Evolutionary conservation across 1,140 invertebrate species (phyloP).

Genomic region (Anoplophora glabripennis): DNA sequence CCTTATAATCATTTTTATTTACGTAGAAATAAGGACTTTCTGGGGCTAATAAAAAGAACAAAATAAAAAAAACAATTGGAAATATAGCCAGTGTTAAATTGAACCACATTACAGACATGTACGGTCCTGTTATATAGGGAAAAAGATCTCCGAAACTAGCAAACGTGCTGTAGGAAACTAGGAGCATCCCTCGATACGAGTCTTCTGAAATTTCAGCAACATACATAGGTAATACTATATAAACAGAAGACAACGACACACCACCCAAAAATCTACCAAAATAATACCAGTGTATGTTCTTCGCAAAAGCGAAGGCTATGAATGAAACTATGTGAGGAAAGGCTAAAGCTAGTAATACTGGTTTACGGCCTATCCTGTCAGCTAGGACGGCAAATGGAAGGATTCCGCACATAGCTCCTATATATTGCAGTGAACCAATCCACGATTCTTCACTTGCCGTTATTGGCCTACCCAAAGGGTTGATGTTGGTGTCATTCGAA

Average conservation of each 20-base stretch:
- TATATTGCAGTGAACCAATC: conserved; percentile 74
- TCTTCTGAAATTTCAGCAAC: conserved; percentile 52
- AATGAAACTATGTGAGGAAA: conserved; percentile 48
- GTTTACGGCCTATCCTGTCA: conserved; percentile 58
- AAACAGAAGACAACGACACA: conserved; percentile 48
- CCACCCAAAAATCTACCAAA: conserved; percentile 49
- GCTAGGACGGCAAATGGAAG: conserved; percentile 60
- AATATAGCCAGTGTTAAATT: conserved; percentile 52
- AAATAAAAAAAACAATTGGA: conserved; percentile 53
- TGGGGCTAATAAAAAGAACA: conserved; percentile 54
- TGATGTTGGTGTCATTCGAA: conserved; percentile 27
- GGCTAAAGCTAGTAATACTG: conserved; percentile 43
- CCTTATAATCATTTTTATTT: conserved; percentile 58
- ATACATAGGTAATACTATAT: conserved; percentile 52
- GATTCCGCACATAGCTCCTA: conserved; percentile 74
- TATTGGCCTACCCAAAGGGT: conserved; percentile 51
- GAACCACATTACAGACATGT: conserved; percentile 54
- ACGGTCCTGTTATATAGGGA: conserved; percentile 59
- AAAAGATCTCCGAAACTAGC: conserved; percentile 27
- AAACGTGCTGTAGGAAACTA: conserved; percentile 25
- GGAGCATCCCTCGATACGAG: conserved; percentile 26
- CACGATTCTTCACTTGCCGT: conserved; percentile 63
- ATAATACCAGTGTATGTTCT: conserved; percentile 42
- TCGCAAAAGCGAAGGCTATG: conserved; percentile 47
- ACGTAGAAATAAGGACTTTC: conserved; percentile 75